These are phyloP conservation scores for Spisula solida DNA, from an alignment of 2,888 invertebrate species.

Conservation along the genomic window DNA sequence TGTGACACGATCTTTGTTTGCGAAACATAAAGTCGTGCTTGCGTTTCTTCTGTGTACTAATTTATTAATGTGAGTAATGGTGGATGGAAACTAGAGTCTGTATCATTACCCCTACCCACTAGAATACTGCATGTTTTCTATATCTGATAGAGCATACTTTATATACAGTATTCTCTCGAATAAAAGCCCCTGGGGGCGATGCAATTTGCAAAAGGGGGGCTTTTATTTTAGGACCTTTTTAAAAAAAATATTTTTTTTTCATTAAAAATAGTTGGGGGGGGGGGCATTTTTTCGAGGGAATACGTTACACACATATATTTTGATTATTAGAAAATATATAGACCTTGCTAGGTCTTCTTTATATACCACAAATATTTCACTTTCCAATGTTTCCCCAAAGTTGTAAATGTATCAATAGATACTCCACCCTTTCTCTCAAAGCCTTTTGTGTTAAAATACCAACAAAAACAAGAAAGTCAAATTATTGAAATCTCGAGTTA, in stretches of 20 bases:
- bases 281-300: too few relatives aligned
- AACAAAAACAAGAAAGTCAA: background rate
- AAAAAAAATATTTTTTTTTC: too few relatives aligned
- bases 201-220: too few relatives aligned
- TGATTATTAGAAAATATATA: constrained; percentile 27
- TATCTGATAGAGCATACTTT: constrained; percentile 23
- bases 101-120: constrained; percentile 40
- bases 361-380: constrained; percentile 3
- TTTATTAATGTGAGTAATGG: constrained; percentile 84
- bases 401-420: background rate
- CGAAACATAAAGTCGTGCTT: constrained; percentile 97
- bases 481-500: too few relatives aligned
- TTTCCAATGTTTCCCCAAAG: background rate
- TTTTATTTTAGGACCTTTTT: too few relatives aligned
- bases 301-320: constrained; percentile 30
- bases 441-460: background rate
- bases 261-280: too few relatives aligned
- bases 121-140: constrained; percentile 28
- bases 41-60: constrained; percentile 94
- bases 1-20: constrained; percentile 97
- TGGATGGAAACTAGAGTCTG: constrained; percentile 27
- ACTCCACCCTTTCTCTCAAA: background rate
- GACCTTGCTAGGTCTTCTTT: background rate
- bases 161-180: too few relatives aligned
- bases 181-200: too few relatives aligned